Evolutionary conservation across 2,888 invertebrate genomes (phyloP).

Genomic region (Lacanobia wlatinum): DNA sequence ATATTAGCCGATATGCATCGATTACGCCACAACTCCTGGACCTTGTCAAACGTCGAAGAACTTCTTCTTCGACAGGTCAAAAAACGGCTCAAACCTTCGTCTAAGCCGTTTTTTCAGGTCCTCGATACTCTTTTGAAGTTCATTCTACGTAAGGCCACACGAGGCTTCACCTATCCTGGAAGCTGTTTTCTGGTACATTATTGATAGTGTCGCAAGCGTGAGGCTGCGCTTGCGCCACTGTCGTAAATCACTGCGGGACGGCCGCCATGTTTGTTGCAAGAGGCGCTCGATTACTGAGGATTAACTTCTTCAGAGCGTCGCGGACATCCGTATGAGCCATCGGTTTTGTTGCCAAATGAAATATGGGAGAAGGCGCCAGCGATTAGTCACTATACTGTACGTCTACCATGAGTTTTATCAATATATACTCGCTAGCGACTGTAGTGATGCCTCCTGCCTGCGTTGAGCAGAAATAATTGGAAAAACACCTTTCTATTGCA

Average conservation of each 20-base stretch:
- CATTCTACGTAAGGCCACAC: not conserved
- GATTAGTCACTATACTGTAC: no score
- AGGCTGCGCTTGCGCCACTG: slow-evolving; percentile 56
- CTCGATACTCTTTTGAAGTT: not conserved
- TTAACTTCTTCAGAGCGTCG: slow-evolving; percentile 40
- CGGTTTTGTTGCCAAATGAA: slow-evolving; percentile 9
- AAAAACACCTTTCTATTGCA: not conserved
- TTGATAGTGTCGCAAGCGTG: slow-evolving; percentile 36
- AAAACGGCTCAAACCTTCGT: no score
- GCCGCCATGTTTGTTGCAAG: slow-evolving; percentile 60
- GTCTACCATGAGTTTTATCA: no score
- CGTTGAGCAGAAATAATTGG: not conserved
- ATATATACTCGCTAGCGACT: no score
- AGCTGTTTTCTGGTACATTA: slow-evolving; percentile 29
- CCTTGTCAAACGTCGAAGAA: not conserved
- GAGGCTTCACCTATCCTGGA: slow-evolving; percentile 6
- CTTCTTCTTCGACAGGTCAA: not conserved
- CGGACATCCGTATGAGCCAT: slow-evolving; percentile 35
- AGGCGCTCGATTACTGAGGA: slow-evolving; percentile 42
- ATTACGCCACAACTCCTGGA: not conserved
- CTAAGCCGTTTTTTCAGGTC: not conserved
- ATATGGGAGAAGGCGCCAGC: not conserved
- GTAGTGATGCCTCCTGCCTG: not conserved
- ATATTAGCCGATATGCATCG: not conserved
- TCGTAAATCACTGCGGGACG: slow-evolving; percentile 63